A percentile compares a stretch with the other conserved stretches of the same genome.
phyloP scores from a whole-genome alignment of 2,113 vertebrate genomes.

The Crotalus helleri region DNA sequence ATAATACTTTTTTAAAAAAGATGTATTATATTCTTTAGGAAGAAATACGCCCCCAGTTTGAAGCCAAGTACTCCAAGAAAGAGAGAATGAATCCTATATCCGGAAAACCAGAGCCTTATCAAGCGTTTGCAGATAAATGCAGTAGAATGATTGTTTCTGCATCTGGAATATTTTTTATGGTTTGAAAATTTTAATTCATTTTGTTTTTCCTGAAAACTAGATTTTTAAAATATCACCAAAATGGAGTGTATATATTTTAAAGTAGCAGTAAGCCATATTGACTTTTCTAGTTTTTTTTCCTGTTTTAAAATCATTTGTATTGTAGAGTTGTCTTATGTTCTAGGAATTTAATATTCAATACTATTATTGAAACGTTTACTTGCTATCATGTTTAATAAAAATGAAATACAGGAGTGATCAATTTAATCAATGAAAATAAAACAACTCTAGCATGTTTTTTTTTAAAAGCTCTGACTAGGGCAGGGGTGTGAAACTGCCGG shows the following conservation, averaged over 20 bases:
- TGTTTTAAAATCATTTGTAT: not conserved
- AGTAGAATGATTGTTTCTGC: conserved; percentile 89
- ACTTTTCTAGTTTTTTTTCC: not conserved
- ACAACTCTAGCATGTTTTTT: not conserved
- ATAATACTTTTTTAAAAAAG: conserved; percentile 8
- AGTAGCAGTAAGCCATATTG: not conserved
- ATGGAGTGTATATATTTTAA: not conserved
- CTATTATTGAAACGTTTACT: not conserved
- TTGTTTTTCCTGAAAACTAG: conserved; percentile 25
- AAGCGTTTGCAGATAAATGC: conserved; percentile 93
- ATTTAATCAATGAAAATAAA: not conserved
- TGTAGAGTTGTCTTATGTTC: not conserved
- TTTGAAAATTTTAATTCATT: conserved; percentile 67
- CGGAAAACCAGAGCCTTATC: conserved; percentile 90
- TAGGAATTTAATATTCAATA: not conserved
- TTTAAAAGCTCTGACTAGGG: not conserved
- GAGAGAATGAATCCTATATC: conserved; percentile 92
- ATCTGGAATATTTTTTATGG: conserved; percentile 96
- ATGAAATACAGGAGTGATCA: not conserved
- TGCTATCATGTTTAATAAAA: not conserved
- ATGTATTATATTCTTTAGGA: conserved; percentile 73
- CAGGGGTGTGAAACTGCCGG: too few species aligned
- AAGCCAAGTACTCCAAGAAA: conserved; percentile 94
- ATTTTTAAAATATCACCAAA: conserved; percentile 9
- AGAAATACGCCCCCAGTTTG: conserved; percentile 94